Conservation (phyloP, 2,113 vertebrate genomes). For the Callipepla squamata region DNA sequence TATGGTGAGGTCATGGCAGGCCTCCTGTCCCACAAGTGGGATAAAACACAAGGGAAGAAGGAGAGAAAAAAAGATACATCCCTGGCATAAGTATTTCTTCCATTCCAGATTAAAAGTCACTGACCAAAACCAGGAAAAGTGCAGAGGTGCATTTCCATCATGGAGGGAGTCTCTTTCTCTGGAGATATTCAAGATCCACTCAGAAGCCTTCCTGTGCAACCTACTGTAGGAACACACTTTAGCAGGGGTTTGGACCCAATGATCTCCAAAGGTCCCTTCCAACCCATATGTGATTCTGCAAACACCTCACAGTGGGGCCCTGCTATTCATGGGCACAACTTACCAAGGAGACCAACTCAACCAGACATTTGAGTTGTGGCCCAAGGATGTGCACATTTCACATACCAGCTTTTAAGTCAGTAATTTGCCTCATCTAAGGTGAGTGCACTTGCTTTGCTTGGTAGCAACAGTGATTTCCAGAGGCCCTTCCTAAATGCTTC, state of each 20-base stretch:
- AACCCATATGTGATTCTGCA: too few relatives aligned
- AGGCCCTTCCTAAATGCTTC: not conserved
- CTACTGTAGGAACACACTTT: too few relatives aligned
- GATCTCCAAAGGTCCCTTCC: too few relatives aligned
- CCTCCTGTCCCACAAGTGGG: not conserved
- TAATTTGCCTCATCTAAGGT: not conserved
- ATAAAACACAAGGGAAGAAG: not conserved
- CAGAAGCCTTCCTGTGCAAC: too few relatives aligned
- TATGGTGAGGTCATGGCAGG: fast-evolving
- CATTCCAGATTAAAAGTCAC: not conserved
- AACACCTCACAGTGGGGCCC: not conserved
- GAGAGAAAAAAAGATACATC: not conserved
- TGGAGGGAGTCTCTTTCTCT: too few relatives aligned
- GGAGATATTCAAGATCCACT: too few relatives aligned
- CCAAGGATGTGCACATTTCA: not conserved
- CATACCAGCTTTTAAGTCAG: fast-evolving
- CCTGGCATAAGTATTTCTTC: not conserved
- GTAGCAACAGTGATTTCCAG: not conserved
- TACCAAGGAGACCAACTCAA: not conserved
- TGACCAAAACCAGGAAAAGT: not conserved
- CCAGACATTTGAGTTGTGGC: not conserved
- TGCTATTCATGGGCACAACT: not conserved
- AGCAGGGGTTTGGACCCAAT: too few relatives aligned
- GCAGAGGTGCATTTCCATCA: not conserved
- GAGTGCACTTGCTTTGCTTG: not conserved